Base-by-base conservation (phyloP, 1,140 invertebrate species). In the Caenorhabditis tropicalis region DNA sequence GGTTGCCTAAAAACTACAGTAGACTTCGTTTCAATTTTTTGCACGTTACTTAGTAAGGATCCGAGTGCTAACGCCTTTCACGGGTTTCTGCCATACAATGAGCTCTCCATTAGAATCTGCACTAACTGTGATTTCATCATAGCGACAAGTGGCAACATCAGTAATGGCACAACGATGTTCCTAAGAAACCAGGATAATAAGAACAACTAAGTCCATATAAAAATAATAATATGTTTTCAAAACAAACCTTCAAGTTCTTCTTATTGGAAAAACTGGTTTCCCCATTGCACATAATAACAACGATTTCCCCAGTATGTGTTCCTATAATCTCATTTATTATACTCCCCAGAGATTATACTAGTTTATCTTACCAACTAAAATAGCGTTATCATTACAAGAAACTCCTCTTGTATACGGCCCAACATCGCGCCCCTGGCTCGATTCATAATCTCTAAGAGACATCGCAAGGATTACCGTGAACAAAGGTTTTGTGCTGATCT, bases 91-190 rank as follows among this genome's bases (percentile, higher is more conserved):
- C 84, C 84, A 85, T 9, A 85, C 58, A 19, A 85, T 79, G 1
- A 85, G 4, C 10, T 48, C 53, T 24, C 84, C 84, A 19, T 24
- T 70, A 10, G 70, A 51, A 46, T 82, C 81, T 3, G 48, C 84
- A 31, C 56, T 74, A 9, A 51, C 58, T 2, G 84, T 85, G 2
- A 85, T 27, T 31, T 85, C 84, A 74, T 85, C 84, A 46, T 82
- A 85, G 0, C 83, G 85, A 33, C 84, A 85, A 3, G 84, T 85
- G 16, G 60, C 84, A 4, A 85, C 29, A n/a, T 85, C 84, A 7
- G 58, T 16, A 12, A 85, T 48, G 4, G 84, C 48, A 19, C n/a
- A n/a, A 12, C 24, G 60, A 36, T 85, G 84, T 33, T 85, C 84
- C 83, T 84, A 33, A 58, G 53, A 56, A 19, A 19, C 9, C 6